These are phyloP conservation scores for Acrocyrtus sp. DNA, from an alignment of 2,888 invertebrate species.

Conservation along the genomic window DNA sequence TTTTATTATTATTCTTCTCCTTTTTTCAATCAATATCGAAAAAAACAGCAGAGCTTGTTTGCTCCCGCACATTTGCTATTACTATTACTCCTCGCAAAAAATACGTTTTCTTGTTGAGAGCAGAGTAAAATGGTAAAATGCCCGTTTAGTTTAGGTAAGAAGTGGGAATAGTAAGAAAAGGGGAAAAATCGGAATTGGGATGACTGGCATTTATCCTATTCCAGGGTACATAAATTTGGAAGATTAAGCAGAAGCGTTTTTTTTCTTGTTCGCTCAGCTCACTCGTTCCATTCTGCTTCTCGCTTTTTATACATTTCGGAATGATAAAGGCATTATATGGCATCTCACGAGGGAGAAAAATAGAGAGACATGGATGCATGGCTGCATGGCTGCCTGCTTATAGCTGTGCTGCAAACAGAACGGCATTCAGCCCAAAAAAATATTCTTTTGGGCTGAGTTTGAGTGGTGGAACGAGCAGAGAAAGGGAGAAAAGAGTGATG, in stretches of 20 bases:
- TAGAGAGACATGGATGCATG: no score
- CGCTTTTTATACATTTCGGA: slow-evolving; percentile 4
- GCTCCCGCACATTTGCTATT: slow-evolving; percentile 9
- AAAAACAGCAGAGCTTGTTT: slow-evolving; percentile 15
- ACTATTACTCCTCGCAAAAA: no score
- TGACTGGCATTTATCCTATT: neutral
- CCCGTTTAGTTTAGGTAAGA: neutral
- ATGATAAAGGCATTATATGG: neutral
- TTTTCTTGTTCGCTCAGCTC: slow-evolving; percentile 20
- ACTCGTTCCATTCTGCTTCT: neutral
- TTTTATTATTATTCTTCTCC: slow-evolving; percentile 9
- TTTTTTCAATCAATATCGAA: slow-evolving; percentile 29
- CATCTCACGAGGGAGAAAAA: neutral
- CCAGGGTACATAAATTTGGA: slow-evolving; percentile 30
- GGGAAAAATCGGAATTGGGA: neutral
- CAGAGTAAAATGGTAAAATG: neutral
- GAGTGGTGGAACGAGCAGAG: no score
- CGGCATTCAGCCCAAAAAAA: no score
- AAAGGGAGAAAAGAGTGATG: neutral
- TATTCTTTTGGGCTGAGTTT: no score
- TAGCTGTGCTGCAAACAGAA: no score
- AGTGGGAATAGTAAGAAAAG: no score
- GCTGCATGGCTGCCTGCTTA: no score
- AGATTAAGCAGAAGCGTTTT: slow-evolving; percentile 31
- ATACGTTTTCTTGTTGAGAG: no score